Conservation (phyloP, 2,113 vertebrate species). For the Saguinus imperator region DNA sequence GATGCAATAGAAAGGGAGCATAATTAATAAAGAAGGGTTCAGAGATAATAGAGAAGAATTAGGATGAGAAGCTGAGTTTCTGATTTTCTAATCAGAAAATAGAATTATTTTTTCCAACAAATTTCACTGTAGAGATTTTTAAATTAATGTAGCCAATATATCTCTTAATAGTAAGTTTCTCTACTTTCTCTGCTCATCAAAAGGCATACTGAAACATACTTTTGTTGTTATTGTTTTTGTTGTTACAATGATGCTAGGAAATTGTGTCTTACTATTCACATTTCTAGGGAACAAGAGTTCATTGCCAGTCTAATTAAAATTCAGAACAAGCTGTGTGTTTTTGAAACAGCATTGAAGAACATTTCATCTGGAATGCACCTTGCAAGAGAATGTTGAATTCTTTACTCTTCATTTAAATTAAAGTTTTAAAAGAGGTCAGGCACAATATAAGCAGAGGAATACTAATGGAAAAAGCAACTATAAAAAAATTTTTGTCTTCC, state of each 20-base stretch:
- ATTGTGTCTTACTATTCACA: neutral
- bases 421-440: constrained; percentile 64
- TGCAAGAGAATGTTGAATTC: constrained; percentile 51
- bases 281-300: constrained; percentile 14
- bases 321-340: constrained; percentile 15
- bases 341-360: constrained; percentile 41
- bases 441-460: constrained; percentile 39
- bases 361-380: constrained; percentile 20
- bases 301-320: constrained; percentile 42
- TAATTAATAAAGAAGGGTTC: neutral
- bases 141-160: constrained; percentile 19
- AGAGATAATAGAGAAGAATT: neutral
- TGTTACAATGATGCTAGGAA: neutral
- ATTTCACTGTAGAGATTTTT: neutral
- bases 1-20: rapidly evolving
- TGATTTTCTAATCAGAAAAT: neutral
- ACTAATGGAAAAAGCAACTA: constrained; percentile 56
- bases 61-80: neutral
- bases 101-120: constrained; percentile 5
- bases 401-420: constrained; percentile 70
- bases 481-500: constrained; percentile 26
- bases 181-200: neutral
- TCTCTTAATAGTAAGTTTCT: neutral
- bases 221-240: neutral
- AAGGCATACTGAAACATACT: neutral